Evolutionary conservation across 1,140 invertebrate genomes (phyloP).

Genomic region (Yoshiicerus persimilis): DNA sequence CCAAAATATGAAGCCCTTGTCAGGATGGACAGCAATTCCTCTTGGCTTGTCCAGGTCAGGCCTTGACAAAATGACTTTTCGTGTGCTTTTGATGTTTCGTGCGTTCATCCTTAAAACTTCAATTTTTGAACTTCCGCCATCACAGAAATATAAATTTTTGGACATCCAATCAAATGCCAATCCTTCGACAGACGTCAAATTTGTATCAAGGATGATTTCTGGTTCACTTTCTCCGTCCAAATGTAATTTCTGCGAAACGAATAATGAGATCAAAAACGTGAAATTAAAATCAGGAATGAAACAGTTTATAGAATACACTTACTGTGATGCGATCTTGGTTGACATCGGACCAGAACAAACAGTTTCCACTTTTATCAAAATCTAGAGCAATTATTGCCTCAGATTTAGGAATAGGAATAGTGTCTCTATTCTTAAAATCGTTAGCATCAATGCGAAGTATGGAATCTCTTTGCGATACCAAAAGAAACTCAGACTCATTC

Average conservation of each 20-base stretch:
- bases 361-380: conserved; percentile 81
- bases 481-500: conserved; percentile 72
- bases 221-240: conserved; percentile 66
- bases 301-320: conserved; percentile 36
- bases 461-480: conserved; percentile 69
- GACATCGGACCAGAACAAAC: conserved; percentile 87
- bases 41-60: conserved; percentile 75
- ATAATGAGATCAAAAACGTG: background rate
- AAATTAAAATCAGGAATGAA: background rate
- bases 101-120: conserved; percentile 76
- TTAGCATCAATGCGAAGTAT: conserved; percentile 72
- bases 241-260: conserved; percentile 62
- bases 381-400: conserved; percentile 85
- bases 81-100: conserved; percentile 67
- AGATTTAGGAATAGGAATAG: conserved; percentile 68
- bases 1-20: conserved; percentile 83
- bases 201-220: conserved; percentile 71
- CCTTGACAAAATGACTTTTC: conserved; percentile 72
- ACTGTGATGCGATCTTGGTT: conserved; percentile 72
- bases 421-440: conserved; percentile 58
- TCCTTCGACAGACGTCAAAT: conserved; percentile 82
- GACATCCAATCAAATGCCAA: conserved; percentile 87
- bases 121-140: conserved; percentile 73
- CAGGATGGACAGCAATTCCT: conserved; percentile 85
- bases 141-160: conserved; percentile 87